Base-by-base conservation (phyloP, 1,140 invertebrate species). In the Episyrphus balteatus region DNA sequence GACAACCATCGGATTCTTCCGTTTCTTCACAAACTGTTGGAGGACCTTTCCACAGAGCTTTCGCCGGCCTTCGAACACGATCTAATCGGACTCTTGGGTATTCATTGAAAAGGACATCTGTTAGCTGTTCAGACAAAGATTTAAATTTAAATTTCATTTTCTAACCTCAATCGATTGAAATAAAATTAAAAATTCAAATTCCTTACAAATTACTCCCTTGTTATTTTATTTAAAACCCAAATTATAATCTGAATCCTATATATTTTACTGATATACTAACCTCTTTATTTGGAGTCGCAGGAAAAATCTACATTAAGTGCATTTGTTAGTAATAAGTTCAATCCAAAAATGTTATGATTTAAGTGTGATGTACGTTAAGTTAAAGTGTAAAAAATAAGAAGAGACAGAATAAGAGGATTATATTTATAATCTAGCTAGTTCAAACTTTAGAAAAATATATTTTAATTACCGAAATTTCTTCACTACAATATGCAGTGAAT, bases 401-500 rank as follows among this genome's bases (percentile, higher is more conserved):
- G 5, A 36, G 12, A n/a, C 34, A 36, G 12, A 26, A 26, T 6
- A 36, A 36, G 12, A 36, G 34, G 3, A 36, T 36, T 36, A n/a
- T 12, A 36, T 36, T 36, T 36, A 12, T 26, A 26, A 26, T 5
- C 21, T 26, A 26, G 8, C 21, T 26, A 5, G 21, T 26, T 26
- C 21, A 26, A 26, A 26, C 21, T 26, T 26, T 5, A 26, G 8
- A 26, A 8, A 5, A 26, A 26, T 5, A 26, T 26, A 26, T 26
- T 26, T 26, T 26, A 26, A 26, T 62, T 63, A 90, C 85, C 69
- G 85, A 84, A 73, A 91, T 82, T 69, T 91, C 86, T 70, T 92
- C 88, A 64, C 83, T 88, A 51, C 84, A 80, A 65, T 90, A 90
- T 34, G 84, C 82, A 9, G 87, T 89, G 60, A 91, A 80, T 26